phyloP scores from a whole-genome alignment of 2,113 vertebrate genomes.

The Nyctibius bracteatus region DNA sequence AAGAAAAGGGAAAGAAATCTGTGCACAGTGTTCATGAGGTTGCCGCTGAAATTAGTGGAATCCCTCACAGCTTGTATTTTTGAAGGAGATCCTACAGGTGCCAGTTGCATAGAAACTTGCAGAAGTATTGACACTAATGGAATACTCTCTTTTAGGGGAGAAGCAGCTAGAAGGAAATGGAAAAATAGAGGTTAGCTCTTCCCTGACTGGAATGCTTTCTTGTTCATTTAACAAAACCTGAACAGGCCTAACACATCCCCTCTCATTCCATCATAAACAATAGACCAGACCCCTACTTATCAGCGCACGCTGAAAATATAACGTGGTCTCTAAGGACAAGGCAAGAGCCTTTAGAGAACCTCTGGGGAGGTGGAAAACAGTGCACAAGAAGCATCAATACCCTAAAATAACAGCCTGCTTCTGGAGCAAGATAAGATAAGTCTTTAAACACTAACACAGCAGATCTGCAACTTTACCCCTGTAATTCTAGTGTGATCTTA shows the following conservation, averaged over 20 bases:
- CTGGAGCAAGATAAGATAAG: conserved; percentile 28
- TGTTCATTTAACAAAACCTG: background rate
- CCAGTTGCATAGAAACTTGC: background rate
- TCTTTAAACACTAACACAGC: background rate
- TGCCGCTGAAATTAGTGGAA: background rate
- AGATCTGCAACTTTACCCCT: background rate
- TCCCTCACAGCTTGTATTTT: background rate
- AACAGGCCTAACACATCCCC: background rate
- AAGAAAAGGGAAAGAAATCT: background rate
- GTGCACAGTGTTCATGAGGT: background rate
- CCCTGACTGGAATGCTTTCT: background rate
- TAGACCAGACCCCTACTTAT: conserved; percentile 13
- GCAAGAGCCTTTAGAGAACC: background rate
- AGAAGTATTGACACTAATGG: background rate
- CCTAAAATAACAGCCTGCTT: conserved; percentile 41
- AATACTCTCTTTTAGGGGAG: background rate
- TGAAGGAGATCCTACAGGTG: background rate
- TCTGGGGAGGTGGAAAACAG: conserved; percentile 2
- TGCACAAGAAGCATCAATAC: conserved; percentile 1
- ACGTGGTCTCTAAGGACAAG: background rate
- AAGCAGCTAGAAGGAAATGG: background rate
- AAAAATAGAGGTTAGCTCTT: background rate
- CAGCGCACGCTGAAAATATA: background rate
- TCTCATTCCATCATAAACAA: background rate
- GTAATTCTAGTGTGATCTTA: background rate